A percentile compares a stretch with the other conserved stretches of the same genome.
Evolutionary conservation across 1,140 invertebrate species (phyloP).

Genomic region (Penaeus chinensis): DNA sequence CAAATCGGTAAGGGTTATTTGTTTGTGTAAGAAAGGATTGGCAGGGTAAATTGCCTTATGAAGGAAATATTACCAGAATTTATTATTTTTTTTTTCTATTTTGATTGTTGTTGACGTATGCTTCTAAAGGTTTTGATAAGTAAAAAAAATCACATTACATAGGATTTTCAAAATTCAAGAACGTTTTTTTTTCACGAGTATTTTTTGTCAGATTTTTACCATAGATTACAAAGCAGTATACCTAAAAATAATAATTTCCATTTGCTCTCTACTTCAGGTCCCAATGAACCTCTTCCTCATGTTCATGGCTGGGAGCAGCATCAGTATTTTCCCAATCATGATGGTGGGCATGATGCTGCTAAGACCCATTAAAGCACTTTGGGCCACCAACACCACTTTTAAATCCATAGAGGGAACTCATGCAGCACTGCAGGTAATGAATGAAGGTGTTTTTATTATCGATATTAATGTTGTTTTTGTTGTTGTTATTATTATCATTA

Average conservation of each 20-base stretch:
- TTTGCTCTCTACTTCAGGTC: slow-evolving; percentile 71
- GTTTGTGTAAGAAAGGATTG: too few relatives aligned
- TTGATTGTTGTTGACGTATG: too few relatives aligned
- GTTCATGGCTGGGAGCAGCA: slow-evolving; percentile 99
- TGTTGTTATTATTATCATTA: neutral
- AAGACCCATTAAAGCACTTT: slow-evolving; percentile 93
- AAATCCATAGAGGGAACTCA: slow-evolving; percentile 96
- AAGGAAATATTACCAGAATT: too few relatives aligned
- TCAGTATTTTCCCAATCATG: slow-evolving; percentile 99
- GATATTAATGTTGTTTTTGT: neutral
- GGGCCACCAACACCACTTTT: slow-evolving; percentile 89
- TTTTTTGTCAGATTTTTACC: neutral
- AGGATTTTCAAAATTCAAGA: too few relatives aligned
- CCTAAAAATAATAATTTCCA: neutral
- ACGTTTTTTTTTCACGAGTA: neutral
- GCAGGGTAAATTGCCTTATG: neutral
- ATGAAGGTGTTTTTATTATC: neutral
- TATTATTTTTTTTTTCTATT: neutral
- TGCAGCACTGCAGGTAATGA: slow-evolving; percentile 70
- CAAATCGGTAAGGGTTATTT: slow-evolving; percentile 76
- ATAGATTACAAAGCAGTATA: slow-evolving; percentile 1
- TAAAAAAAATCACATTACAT: too few relatives aligned
- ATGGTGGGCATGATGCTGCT: slow-evolving; percentile 99
- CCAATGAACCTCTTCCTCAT: slow-evolving; percentile 99
- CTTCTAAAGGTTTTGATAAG: too few relatives aligned